phyloP scores from a whole-genome alignment of 2,113 vertebrate genomes.

The Barnardius zonarius region DNA sequence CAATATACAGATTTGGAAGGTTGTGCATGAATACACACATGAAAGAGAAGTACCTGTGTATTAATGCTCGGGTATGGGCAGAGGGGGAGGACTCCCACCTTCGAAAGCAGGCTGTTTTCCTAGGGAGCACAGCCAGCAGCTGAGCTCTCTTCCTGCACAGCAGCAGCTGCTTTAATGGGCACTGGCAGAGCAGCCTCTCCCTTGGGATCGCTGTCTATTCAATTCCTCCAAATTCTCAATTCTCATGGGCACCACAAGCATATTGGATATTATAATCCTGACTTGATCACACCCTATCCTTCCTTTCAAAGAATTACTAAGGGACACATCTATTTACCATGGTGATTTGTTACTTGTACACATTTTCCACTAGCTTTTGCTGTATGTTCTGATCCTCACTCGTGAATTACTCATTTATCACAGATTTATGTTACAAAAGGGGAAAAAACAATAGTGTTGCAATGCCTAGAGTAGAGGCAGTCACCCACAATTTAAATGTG shows the following conservation, averaged over 20 bases:
- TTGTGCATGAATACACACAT: not conserved
- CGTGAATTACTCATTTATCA: not conserved
- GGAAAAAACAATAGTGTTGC: not conserved
- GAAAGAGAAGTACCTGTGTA: not conserved
- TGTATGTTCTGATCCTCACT: not conserved
- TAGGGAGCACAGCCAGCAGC: not conserved
- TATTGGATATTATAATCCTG: not conserved
- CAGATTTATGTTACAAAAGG: not conserved
- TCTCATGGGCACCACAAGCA: not conserved
- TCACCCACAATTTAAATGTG: not conserved
- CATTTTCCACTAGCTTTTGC: not conserved
- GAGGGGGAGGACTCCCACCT: not conserved
- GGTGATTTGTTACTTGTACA: not conserved
- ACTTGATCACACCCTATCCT: not conserved
- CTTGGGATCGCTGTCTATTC: accelerated
- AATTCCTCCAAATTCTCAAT: not conserved
- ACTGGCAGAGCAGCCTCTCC: not conserved
- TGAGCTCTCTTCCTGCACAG: not conserved
- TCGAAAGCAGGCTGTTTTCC: not conserved
- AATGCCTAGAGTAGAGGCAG: not conserved
- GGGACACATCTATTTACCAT: not conserved
- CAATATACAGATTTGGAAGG: not conserved
- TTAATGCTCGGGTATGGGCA: not conserved
- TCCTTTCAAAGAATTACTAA: not conserved
- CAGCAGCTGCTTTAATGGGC: not conserved